phyloP scores from a whole-genome alignment of 2,888 invertebrate species.

The Cosmopolites sordidus region DNA sequence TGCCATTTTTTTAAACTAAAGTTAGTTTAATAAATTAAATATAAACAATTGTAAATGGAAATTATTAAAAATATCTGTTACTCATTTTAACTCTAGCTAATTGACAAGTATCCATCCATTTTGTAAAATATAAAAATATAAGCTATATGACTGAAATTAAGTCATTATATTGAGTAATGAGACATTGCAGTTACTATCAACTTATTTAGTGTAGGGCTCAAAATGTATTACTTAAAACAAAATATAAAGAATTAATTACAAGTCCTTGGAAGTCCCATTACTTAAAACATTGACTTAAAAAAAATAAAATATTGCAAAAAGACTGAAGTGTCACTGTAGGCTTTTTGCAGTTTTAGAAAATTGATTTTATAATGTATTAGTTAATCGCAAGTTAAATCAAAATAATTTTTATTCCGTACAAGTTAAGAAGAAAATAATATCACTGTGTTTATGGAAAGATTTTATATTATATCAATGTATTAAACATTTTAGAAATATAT shows the following conservation, averaged over 20 bases:
- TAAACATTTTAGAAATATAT: neutral
- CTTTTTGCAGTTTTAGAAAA: slow-evolving; percentile 36
- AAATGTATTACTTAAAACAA: no score
- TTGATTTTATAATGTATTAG: slow-evolving; percentile 16
- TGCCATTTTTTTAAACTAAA: no score
- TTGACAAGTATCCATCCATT: slow-evolving; percentile 38
- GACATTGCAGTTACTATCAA: neutral
- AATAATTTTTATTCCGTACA: slow-evolving; percentile 12
- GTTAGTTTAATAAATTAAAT: no score
- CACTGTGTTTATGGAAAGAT: slow-evolving; percentile 17
- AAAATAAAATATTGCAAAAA: slow-evolving; percentile 34
- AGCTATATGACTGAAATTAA: slow-evolving; percentile 28
- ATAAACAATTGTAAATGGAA: slow-evolving; percentile 18
- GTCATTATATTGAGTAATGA: slow-evolving; percentile 24
- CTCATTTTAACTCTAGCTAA: slow-evolving; percentile 31
- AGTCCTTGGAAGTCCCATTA: slow-evolving; percentile 5
- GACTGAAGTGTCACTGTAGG: slow-evolving; percentile 38
- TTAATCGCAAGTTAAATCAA: slow-evolving; percentile 19
- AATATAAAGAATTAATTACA: no score
- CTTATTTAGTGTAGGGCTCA: no score
- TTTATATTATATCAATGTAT: slow-evolving; percentile 23
- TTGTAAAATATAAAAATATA: slow-evolving; percentile 25
- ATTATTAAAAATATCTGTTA: slow-evolving; percentile 24
- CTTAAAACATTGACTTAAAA: slow-evolving; percentile 17
- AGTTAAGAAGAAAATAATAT: slow-evolving; percentile 7